Evolutionary conservation across 92 coral and sea anemone species (phyloP), one percentile per base, ranked within the genome.

Genomic region (Porites rus): DNA sequence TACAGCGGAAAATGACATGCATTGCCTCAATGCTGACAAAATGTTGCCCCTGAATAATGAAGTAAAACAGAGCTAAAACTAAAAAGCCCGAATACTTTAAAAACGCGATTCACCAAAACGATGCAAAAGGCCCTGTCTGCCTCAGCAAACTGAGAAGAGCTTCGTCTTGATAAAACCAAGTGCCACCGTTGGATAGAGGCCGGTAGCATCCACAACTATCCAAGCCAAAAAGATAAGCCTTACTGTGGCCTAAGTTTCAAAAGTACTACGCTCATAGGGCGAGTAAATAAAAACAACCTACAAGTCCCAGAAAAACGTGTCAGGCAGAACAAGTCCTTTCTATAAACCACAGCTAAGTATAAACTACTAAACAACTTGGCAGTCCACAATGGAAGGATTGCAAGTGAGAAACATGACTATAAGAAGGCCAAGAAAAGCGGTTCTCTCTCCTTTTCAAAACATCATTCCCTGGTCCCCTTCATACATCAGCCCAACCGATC

Each of bases 401-500:
- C 3, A 72, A 74, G 62, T 18, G 24, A 74, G 67, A 60, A 12
- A n/a, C 24, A 38, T 22, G 24, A 38, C 69, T 43, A 60, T n/a
- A 10, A 25, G 8, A 9, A 70, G 70, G 65, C 66, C 51, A 51
- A 56, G 19, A n/a, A 17, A 38, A 56, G 21, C 59, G 2, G 60
- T 12, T 17, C 6, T 67, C 65, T 9, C 62, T 70, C 69, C 50
- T 6, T 51, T 20, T 18, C 20, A 79, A 65, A 63, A 73, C 10
- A 20, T 53, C 24, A n/a, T 56, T 58, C 86, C 70, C 43, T 11
- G 69, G 38, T 1, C 22, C 72, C 7, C 10, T 19, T 16, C 19
- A 9, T 19, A 12, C 64, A 14, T 95, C 92, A 95, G 59, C 93
- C 98, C 78, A 95, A 93, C 90, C 95, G 86, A 72, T 97, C 99